phyloP scores from a whole-genome alignment of 2,113 vertebrate genomes.

The Heptranchias perlo region DNA sequence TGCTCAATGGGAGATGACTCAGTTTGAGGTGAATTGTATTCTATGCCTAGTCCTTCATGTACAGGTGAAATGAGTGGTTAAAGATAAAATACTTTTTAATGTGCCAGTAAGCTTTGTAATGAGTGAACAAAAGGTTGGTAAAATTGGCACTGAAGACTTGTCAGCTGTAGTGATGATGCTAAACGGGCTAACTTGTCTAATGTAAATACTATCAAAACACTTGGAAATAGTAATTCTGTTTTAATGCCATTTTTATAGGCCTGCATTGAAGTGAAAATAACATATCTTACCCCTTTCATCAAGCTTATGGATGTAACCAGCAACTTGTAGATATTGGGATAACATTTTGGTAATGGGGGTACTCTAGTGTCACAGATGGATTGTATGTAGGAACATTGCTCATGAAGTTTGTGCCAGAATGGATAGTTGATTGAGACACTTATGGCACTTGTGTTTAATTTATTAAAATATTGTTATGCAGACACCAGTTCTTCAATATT shows the following conservation, averaged over 20 bases:
- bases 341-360: background rate
- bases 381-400: background rate
- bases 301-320: background rate
- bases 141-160: background rate
- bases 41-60: background rate
- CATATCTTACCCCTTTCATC: background rate
- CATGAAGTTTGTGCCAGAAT: background rate
- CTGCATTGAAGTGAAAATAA: background rate
- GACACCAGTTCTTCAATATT: too few relatives aligned
- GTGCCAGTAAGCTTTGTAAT: too few relatives aligned
- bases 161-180: background rate
- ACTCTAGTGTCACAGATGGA: background rate
- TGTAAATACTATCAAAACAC: background rate
- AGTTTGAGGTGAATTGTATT: background rate
- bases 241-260: background rate
- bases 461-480: background rate
- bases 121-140: background rate
- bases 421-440: background rate
- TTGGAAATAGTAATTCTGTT: background rate
- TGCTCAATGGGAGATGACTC: background rate
- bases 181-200: background rate
- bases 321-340: background rate
- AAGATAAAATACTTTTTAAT: background rate
- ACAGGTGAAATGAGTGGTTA: background rate
- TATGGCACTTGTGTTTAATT: background rate